phyloP scores from a whole-genome alignment of 2,113 vertebrate genomes.

The Rattus norvegicus region GRCr8 NC_086026.1:51403001-51403500 shows the following conservation, averaged over 20 bases:
- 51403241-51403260: background rate
- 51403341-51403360: background rate
- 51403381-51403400: background rate
- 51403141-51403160: background rate
- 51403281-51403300: background rate
- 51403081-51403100: background rate
- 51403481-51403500: background rate
- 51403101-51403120: background rate
- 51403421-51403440: conserved; percentile 26
- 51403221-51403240: background rate
- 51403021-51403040: background rate
- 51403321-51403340: conserved; percentile 15
- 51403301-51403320: background rate
- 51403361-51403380: conserved; percentile 8
- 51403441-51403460: background rate
- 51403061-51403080: background rate
- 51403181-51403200: background rate
- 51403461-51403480: conserved; percentile 7
- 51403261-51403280: background rate
- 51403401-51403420: background rate
- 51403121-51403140: background rate
- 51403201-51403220: background rate
- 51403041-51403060: background rate
- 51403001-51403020: background rate
- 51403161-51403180: background rate